Base-by-base conservation (phyloP, 2,113 vertebrate species). In the Callocephalon fimbriatum region DNA sequence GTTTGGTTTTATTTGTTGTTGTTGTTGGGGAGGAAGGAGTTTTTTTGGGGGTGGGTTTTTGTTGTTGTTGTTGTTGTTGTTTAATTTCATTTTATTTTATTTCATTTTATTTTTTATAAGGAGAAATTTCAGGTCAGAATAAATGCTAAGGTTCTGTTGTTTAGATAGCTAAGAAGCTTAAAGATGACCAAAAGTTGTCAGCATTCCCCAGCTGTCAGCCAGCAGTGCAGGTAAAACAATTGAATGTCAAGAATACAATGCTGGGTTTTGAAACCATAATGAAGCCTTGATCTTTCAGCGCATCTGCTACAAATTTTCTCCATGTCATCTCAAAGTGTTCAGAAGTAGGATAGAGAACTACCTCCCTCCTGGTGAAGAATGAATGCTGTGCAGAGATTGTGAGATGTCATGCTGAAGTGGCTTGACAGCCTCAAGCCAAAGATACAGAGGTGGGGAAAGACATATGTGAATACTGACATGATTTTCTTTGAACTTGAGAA, bases 401-500 rank as follows among this genome's bases (percentile, higher is more conserved):
- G 22, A 1, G 1, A 59, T 45, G 37, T 22, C 45, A 50, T 5
- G 8, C 25, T 77, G 54, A 74, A 70, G 27, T 66, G 35, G 22
- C 22, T 58, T 81, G 65, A 51, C 50, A 94, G 12, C 10, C 18
- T 86, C 54, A 74, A 74, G 26, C 7, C 22, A 67, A 84, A 81
- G 72, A 80, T 19, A 47, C n/a, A 44, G 14, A 25, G 6, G 47
- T 42, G 22, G 21, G 26, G 16, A 53, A 90, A 90, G 29, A 25
- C 13, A 9, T 67, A 27, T 48, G 15, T 73, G 40, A 81, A 45
- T 80, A 80, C 14, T 53, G 37, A 22, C 59, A 77, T 4, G 42
- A 62, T 88, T 87, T 87, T 71, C 61, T 90, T 62, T 88, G 47
- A 89, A 75, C 29, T 25, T 47, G 29, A 78, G 32, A 84, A 94